phyloP scores from a whole-genome alignment of 2,797 vertebrate species.

The Siniperca scherzeri region DNA sequence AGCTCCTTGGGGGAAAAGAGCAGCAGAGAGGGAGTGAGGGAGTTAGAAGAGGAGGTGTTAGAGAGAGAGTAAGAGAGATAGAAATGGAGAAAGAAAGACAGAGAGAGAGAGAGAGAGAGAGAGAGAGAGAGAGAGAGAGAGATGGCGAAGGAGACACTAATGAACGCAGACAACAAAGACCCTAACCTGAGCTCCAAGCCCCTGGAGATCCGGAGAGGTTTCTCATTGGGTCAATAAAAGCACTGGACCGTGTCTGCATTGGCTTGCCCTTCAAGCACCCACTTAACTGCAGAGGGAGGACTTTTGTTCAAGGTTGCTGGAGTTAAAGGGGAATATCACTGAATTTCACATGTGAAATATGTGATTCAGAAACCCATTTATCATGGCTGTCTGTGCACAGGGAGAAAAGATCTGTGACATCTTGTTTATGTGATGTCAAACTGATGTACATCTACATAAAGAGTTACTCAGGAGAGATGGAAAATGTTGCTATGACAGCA shows the following conservation, averaged over 20 bases:
- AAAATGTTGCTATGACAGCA: not conserved
- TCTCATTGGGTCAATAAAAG: conserved; percentile 84
- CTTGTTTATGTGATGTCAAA: conserved; percentile 17
- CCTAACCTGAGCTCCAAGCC: conserved; percentile 79
- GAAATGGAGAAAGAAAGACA: conserved; percentile 38
- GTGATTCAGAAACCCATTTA: conserved; percentile 22
- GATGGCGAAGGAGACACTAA: conserved; percentile 81
- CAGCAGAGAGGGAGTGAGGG: conserved; percentile 62
- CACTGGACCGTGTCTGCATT: conserved; percentile 77
- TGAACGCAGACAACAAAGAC: conserved; percentile 84
- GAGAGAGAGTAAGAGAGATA: conserved; percentile 37
- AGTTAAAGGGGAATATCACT: conserved; percentile 66
- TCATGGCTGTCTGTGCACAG: conserved; percentile 5
- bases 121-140: conserved; percentile 32
- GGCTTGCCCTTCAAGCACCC: conserved; percentile 78
- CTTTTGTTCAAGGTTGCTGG: conserved; percentile 80
- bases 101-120: conserved; percentile 32
- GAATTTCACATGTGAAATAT: conserved; percentile 56
- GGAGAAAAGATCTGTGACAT: conserved; percentile 25
- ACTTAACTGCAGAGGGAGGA: conserved; percentile 74
- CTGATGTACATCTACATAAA: conserved; percentile 22
- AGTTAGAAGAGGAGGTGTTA: conserved; percentile 62
- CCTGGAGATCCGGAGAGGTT: conserved; percentile 74
- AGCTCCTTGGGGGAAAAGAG: conserved; percentile 76
- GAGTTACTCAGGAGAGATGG: conserved; percentile 16